phyloP scores from a whole-genome alignment of 2,797 vertebrate genomes.

The Aphelocoma californica region DNA sequence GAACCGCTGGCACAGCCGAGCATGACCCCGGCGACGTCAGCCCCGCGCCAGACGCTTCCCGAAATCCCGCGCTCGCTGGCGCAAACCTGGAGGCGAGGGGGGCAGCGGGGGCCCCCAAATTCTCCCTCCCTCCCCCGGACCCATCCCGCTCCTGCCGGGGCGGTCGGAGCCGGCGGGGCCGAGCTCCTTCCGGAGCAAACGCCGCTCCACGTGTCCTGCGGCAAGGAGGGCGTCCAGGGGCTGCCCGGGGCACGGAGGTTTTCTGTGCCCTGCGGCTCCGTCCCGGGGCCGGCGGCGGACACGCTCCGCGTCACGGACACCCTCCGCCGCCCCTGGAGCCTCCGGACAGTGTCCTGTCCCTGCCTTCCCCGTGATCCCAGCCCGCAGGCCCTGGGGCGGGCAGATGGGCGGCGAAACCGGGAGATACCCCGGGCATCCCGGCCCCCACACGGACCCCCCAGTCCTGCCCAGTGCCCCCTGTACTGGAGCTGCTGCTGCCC shows the following conservation, averaged over 20 bases:
- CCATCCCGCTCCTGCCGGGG: neutral
- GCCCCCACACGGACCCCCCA: no score
- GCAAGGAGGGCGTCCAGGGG: neutral
- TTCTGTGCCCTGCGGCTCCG: neutral
- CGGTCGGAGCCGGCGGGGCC: neutral
- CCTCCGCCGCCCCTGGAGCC: neutral
- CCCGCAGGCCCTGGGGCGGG: neutral
- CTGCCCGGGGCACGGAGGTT: no score
- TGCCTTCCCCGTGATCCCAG: fast-evolving
- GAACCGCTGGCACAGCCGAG: neutral
- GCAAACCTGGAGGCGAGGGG: neutral
- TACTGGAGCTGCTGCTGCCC: neutral
- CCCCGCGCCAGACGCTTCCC: neutral
- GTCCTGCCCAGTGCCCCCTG: neutral
- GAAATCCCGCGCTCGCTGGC: neutral
- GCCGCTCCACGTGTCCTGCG: neutral
- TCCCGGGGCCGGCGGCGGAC: neutral
- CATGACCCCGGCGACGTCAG: neutral
- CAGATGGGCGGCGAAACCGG: neutral
- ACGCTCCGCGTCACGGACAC: neutral
- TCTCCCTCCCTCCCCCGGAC: fast-evolving
- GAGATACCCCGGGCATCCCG: neutral
- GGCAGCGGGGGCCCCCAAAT: neutral
- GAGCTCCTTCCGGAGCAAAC: neutral
- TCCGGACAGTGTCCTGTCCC: neutral